phyloP scores from a whole-genome alignment of 2,113 vertebrate genomes.

The Rutilus rutilus region DNA sequence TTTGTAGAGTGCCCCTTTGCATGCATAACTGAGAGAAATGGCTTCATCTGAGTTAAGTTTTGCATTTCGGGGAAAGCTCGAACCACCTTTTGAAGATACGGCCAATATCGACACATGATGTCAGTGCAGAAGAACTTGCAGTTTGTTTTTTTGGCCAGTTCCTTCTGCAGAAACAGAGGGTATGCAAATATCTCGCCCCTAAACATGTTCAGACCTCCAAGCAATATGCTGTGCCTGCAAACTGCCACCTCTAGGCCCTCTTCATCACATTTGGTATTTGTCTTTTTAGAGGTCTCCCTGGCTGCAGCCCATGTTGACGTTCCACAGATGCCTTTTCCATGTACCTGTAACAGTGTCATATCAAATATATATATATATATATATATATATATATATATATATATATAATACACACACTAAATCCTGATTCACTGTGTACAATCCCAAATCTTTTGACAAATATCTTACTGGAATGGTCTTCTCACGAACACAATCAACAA shows the following conservation, averaged over 20 bases:
- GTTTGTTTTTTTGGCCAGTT: conserved; percentile 17
- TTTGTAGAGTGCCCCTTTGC: conserved; percentile 10
- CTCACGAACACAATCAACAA: not conserved
- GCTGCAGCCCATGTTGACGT: no score
- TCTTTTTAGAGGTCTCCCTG: conserved; percentile 8
- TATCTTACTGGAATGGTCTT: conserved; percentile 33
- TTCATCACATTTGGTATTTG: conserved; percentile 25
- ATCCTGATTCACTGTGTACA: conserved; percentile 6
- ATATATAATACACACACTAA: no score
- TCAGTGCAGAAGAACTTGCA: conserved; percentile 1
- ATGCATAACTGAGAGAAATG: not conserved
- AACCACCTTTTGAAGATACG: conserved; percentile 9
- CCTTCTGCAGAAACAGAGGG: conserved; percentile 30
- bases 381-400: no score
- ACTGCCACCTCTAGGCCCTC: conserved; percentile 41
- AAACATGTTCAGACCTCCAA: conserved; percentile 40
- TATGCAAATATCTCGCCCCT: conserved; percentile 40
- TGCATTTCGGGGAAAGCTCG: not conserved
- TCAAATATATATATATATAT: no score
- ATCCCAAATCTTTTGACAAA: not conserved
- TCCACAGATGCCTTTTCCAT: not conserved
- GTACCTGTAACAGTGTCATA: conserved; percentile 7
- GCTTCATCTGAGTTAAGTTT: not conserved
- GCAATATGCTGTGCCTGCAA: conserved; percentile 34
- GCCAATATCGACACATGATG: conserved; percentile 19